A percentile compares a stretch with the other conserved stretches of the same genome.
Evolutionary conservation across 1,140 invertebrate species (phyloP).

Genomic region (Polypedilum vanderplanki): DNA sequence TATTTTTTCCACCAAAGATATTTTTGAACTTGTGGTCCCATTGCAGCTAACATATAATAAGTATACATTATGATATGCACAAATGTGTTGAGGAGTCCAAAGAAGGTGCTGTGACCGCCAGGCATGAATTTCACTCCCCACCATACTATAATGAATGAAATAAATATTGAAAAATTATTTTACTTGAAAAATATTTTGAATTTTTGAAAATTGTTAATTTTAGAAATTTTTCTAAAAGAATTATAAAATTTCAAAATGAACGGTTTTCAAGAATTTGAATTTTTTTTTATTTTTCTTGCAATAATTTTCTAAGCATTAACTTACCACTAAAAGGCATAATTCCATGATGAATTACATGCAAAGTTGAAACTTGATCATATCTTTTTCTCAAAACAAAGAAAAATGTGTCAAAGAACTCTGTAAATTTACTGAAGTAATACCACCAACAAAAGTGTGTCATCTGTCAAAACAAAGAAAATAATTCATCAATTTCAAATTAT

Average conservation of each 20-base stretch:
- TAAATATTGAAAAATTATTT: not conserved
- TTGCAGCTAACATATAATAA: constrained; percentile 73
- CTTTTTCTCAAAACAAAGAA: constrained; percentile 76
- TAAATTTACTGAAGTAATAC: constrained; percentile 77
- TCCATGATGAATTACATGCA: constrained; percentile 83
- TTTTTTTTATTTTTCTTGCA: not conserved
- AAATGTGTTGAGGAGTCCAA: constrained; percentile 68
- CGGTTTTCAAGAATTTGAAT: not conserved
- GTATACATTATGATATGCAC: constrained; percentile 82
- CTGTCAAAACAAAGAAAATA: not conserved
- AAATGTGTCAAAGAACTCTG: constrained; percentile 71
- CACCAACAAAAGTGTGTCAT: constrained; percentile 71
- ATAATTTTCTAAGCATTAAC: not conserved
- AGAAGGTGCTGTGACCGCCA: constrained; percentile 58
- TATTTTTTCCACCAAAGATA: constrained; percentile 89
- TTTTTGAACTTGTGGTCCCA: constrained; percentile 70
- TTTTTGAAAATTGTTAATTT: too few relatives aligned
- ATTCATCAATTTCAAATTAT: not conserved
- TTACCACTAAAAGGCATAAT: constrained; percentile 61
- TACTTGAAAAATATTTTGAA: constrained; percentile 32
- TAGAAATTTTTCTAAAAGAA: too few relatives aligned
- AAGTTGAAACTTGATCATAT: constrained; percentile 65
- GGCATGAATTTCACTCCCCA: constrained; percentile 79
- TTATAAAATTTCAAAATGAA: not conserved
- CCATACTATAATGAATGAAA: constrained; percentile 59